Conservation (phyloP, 1,140 invertebrate genomes). For the Acromyrmex echinatior region DNA sequence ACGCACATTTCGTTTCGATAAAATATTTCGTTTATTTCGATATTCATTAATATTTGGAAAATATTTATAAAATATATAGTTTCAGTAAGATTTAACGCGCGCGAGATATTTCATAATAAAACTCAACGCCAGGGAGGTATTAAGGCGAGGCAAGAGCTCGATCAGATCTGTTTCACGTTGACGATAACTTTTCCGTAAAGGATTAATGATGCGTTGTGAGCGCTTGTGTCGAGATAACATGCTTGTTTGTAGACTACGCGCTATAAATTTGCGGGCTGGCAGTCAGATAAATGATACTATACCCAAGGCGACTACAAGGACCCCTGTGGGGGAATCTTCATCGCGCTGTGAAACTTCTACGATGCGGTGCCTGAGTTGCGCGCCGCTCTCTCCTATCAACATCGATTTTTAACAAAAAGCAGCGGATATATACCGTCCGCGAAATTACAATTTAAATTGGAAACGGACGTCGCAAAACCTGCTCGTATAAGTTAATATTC, state of each 20-base stretch:
- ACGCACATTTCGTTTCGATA: background rate
- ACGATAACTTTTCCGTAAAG: slow-evolving; percentile 64
- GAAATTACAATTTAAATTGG: slow-evolving; percentile 64
- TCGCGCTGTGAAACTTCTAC: slow-evolving; percentile 65
- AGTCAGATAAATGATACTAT: slow-evolving; percentile 68
- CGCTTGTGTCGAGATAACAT: slow-evolving; percentile 63
- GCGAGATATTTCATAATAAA: slow-evolving; percentile 25
- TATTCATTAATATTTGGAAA: background rate
- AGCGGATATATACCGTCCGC: slow-evolving; percentile 41
- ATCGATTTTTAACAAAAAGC: slow-evolving; percentile 66
- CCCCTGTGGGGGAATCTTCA: slow-evolving; percentile 68
- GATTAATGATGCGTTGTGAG: slow-evolving; percentile 64
- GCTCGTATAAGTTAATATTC: slow-evolving; percentile 59
- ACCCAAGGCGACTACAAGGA: slow-evolving; percentile 72
- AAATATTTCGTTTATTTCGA: background rate
- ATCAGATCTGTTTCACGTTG: slow-evolving; percentile 56
- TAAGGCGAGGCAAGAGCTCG: slow-evolving; percentile 30
- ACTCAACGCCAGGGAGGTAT: background rate
- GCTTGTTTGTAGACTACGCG: slow-evolving; percentile 59
- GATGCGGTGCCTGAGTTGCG: slow-evolving; percentile 39
- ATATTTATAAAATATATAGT: background rate
- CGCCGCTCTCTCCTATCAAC: slow-evolving; percentile 52
- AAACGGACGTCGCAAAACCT: slow-evolving; percentile 59
- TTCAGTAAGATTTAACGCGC: background rate
- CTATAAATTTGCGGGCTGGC: slow-evolving; percentile 64